Evolutionary conservation across 2,113 vertebrate species (phyloP), one percentile per base, ranked within the genome.

Genomic region (Etheostoma spectabile): DNA sequence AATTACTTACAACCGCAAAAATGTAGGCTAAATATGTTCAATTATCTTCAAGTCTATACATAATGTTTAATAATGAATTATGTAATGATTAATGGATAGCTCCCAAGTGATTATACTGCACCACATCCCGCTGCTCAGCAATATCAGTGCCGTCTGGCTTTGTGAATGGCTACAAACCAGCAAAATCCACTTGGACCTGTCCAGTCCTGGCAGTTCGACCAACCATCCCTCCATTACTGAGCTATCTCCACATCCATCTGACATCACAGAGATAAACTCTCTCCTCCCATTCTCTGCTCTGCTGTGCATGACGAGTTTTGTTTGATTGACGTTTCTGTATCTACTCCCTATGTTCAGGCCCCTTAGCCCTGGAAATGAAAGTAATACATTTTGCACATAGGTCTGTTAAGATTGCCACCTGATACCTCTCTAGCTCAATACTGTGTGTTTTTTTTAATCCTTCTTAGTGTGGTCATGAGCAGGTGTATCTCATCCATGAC

Each of bases 301-400:
- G 67, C 73, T 1, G 46, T 70, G 55, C 66, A 64, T 69, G 59
- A 65, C 48, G 2, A 38, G 35, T 72, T 77, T 83, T 51, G 65
- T 83, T 86, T 89, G 88, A 91, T 67, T 82, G 77, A 89, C 79
- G 86, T 49, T 63, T 83, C 51, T 72, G 48, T 51, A 33, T 33
- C 75, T 76, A 59, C 66, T 68, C 73, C 62, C 52, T 68, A 48
- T 73, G 52, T 72, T 75, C 45, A 27, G 16, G 63, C 27, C 53
- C 49, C 67, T 76, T 64, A 62, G 60, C 70, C 45, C 69, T 6
- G 72, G 68, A 79, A 86, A 85, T 80, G 60, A 77, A 75, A 85
- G 64, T 45, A 74, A 78, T 87, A 73, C 42, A 77, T 76, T 84
- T 42, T 82, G 65, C 76, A 77, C 59, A 68, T 70, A 68, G 78